Base-by-base conservation (phyloP, 2,888 invertebrate species). In the Xestia rhomboidea region DNA sequence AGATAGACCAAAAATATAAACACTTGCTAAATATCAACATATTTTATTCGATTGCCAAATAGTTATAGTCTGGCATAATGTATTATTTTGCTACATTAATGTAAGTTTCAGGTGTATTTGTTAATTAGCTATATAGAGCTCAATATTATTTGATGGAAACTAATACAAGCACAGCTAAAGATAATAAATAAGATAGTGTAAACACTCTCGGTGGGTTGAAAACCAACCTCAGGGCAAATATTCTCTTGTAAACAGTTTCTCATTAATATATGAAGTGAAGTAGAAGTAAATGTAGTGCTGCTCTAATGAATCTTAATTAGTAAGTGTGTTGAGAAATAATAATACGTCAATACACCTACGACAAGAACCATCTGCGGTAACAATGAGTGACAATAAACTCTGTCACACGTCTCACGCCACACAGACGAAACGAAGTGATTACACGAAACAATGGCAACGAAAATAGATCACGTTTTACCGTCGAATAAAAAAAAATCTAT, bases 401-500 rank as follows among this genome's bases (percentile, higher is more conserved):
- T 51, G 67, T 75, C 86, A 67, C 64, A 74, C 49, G 49, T 7
- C 41, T 41, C 41, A 41, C 72, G 68, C 73, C 60, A 49, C 66
- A 51, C 34, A 76, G 70, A 85, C 82, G 79, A 87, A 82, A 73
- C 70, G 44, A 73, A 64, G 63, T 78, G 73, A 78, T 76, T 74
- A 66, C 41, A 69, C 76, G 71, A 85, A 84, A 85, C 77, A 85
- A 85, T 85, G 69, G 38, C 44, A 67, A 68, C 54, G 73, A 76
- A 88, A 88, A 86, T 81, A 81, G 73, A 76, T 76, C 86, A 81
- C 77, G 83, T 83, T 85, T 77, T 79, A 77, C 78, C 79, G 74
- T 70, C 76, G 72, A 78, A 87, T 77, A 79, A 83, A 83, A 82
- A 72, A 85, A 83, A 83, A 83, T 81, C 79, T 81, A 83, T 88